phyloP scores from a whole-genome alignment of 92 coral and sea anemone species.

The Bergia sp. region DNA sequence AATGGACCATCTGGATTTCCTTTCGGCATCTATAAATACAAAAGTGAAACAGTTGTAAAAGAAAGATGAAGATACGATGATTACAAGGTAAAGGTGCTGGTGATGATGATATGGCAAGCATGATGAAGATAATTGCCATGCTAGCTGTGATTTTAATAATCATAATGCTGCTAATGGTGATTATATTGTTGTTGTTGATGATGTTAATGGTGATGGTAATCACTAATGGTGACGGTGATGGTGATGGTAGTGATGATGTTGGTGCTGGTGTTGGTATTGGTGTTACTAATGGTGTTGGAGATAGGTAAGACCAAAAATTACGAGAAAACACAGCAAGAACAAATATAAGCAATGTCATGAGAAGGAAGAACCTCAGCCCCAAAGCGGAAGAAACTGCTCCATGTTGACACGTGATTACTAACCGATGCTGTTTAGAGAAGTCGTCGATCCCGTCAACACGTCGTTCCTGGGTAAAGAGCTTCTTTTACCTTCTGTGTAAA shows the following conservation, averaged over 20 bases:
- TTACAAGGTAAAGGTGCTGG: neutral
- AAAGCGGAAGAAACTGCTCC: neutral
- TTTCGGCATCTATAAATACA: slow-evolving; percentile 72
- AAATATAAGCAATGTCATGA: no score
- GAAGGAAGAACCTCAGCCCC: neutral
- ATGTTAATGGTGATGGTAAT: slow-evolving; percentile 3
- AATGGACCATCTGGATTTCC: slow-evolving; percentile 95
- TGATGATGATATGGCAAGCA: neutral
- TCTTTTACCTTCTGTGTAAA: slow-evolving; percentile 51
- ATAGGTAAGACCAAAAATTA: no score
- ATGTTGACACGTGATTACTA: neutral
- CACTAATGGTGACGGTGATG: neutral
- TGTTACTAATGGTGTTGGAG: neutral
- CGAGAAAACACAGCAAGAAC: no score
- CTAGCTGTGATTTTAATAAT: neutral
- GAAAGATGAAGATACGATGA: neutral
- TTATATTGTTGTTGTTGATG: neutral
- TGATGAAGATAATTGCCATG: neutral
- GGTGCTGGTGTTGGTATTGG: neutral
- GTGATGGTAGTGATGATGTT: neutral
- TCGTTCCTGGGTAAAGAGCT: slow-evolving; percentile 29
- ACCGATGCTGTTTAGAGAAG: slow-evolving; percentile 87
- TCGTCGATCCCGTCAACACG: slow-evolving; percentile 61
- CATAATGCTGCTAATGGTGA: neutral
- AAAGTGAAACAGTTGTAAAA: neutral